Evolutionary conservation across 2,797 vertebrate genomes (phyloP), one percentile per base, ranked within the genome.

Genomic region (Cynodonichthys magdalenae): DNA sequence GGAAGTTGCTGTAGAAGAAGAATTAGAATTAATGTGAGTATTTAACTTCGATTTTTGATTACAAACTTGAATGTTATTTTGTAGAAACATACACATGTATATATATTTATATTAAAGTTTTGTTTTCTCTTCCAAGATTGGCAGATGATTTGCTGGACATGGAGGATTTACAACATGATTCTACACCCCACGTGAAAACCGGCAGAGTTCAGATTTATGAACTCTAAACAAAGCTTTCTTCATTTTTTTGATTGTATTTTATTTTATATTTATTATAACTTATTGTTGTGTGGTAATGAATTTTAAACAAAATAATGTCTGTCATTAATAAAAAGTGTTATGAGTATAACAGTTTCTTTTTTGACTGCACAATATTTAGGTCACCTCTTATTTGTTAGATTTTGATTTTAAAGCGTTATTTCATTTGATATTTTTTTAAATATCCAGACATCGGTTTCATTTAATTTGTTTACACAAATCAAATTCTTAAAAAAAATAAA

Each of bases 1-100:
- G 69, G 87, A 88, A 45, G 64, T 89, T 27, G 68, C 72, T 63
- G 77, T 84, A 44, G 85, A 89, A 74, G 80, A 87, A 64, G 84
- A 83, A 44, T 15, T 87, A 4, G 81, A 87, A 73, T 20, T 87
- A 5, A 83, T 85, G 87, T 89, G 58, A 80, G 84, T 58, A 27
- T 44, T 45, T 41, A 5, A 18, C 1, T 24, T 11, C 14, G 15
- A 24, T 51, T 27, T 24, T 4, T 29, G 14, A 8, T 15, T 34
- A 15, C 48, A 20, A 41, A 31, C 44, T 55, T 36, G 10, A 61
- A 17, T 0, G 0, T 3, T 18, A 31, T 18, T 55, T 72, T 1
- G 2, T 6, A 17, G 2, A 28, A 53, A 59, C 19, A 53, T 9
- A 29, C 2, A n/a, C 6, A 10, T 66, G 8, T 17, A 5, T 24